Percentiles rank a stretch among this genome's conserved stretches.
Evolutionary conservation across 1,140 invertebrate genomes (phyloP).

Genomic region (Drosophila cardini): DNA sequence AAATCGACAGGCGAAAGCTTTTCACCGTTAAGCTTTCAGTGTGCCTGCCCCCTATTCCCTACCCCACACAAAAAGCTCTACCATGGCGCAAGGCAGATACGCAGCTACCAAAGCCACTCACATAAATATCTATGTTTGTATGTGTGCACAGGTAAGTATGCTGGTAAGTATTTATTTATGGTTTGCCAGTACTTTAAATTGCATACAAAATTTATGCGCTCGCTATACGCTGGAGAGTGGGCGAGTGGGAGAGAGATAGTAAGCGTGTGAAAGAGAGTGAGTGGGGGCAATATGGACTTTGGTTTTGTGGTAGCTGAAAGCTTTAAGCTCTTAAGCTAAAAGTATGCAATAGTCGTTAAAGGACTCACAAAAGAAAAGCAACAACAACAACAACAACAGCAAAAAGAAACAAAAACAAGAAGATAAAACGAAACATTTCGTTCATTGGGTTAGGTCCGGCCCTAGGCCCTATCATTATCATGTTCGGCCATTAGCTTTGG

Average conservation of each 20-base stretch:
- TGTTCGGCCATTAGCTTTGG: conserved; percentile 40
- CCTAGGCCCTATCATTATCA: conserved; percentile 22
- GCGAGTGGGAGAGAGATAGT: neutral
- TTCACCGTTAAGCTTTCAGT: conserved; percentile 23
- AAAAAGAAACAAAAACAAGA: neutral
- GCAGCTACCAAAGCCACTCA: neutral
- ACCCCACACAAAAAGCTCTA: conserved; percentile 45
- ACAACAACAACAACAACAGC: neutral
- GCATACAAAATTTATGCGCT: conserved; percentile 47
- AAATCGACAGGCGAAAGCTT: conserved; percentile 38
- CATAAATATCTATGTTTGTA: neutral
- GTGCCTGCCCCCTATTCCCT: too few species aligned
- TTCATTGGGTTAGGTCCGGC: conserved; percentile 10
- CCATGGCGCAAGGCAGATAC: conserved; percentile 9
- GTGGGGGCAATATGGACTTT: neutral
- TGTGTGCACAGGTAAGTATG: conserved; percentile 20
- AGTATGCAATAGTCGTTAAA: conserved; percentile 33
- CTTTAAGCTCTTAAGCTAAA: conserved; percentile 45
- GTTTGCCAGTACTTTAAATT: conserved; percentile 47
- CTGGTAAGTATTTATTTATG: conserved; percentile 46
- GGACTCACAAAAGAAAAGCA: neutral
- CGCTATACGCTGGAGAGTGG: neutral
- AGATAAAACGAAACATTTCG: neutral
- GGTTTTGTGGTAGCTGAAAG: conserved; percentile 22
- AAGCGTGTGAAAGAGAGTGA: neutral